Evolutionary conservation across 2,113 vertebrate genomes (phyloP).

Genomic region (Tetrao urogallus): DNA sequence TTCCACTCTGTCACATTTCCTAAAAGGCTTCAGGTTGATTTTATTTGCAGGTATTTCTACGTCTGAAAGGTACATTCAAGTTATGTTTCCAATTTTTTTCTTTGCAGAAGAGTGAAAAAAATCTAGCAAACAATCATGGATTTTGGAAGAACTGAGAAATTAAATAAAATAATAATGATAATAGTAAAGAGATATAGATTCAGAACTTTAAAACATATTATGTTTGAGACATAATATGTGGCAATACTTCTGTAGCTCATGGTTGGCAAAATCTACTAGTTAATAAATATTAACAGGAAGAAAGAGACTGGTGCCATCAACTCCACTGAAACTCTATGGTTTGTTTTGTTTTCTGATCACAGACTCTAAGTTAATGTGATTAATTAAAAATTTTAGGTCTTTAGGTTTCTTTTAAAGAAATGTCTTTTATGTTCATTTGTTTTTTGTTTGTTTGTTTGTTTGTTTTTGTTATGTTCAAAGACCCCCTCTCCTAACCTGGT

Average conservation of each 20-base stretch:
- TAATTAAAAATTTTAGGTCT: background rate
- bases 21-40: slow-evolving; percentile 24
- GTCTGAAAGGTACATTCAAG: background rate
- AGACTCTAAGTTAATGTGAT: background rate
- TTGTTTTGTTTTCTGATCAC: background rate
- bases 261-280: background rate
- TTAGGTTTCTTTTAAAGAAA: background rate
- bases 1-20: background rate
- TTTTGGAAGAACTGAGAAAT: background rate
- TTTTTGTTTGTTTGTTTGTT: background rate
- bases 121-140: background rate
- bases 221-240: background rate
- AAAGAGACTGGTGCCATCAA: background rate
- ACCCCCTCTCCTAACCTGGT: background rate
- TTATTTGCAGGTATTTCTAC: slow-evolving; percentile 37
- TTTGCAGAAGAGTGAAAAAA: background rate
- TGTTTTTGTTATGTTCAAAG: background rate
- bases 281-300: background rate
- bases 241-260: background rate
- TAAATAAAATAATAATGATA: background rate
- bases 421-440: background rate
- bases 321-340: background rate
- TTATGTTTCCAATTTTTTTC: background rate
- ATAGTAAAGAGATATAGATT: background rate
- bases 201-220: background rate